Evolutionary conservation across 1,140 invertebrate species (phyloP), one percentile per base, ranked within the genome.

Genomic region (Mesaphorura yosii): DNA sequence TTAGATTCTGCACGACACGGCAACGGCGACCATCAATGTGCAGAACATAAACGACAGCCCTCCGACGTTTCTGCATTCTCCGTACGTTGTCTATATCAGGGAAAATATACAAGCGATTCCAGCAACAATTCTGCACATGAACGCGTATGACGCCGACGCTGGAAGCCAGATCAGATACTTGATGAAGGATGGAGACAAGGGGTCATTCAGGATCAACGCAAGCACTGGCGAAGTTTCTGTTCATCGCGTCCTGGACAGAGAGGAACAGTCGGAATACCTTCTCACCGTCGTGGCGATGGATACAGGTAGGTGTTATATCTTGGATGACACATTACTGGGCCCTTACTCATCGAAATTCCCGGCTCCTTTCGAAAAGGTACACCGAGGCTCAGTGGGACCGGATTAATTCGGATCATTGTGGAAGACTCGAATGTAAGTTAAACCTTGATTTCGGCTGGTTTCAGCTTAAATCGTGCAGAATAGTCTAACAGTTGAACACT

Each of bases 401-500:
- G 88, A 29, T 84, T 82, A 29, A 81, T 98, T 1, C 78, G 77
- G 60, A 80, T 98, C 31, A 73, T 89, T 41, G 88, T 98, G 4
- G 80, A 89, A 68, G 92, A 96, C 67, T 81, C 90, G 27, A 96
- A 96, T n/a, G n/a, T n/a, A n/a, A n/a, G n/a, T n/a, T n/a, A n/a
- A n/a, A n/a, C 68, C n/a, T n/a, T n/a, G n/a, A n/a, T n/a, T n/a
- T n/a, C n/a, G n/a, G n/a, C n/a, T n/a, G n/a, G n/a, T n/a, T n/a
- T n/a, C n/a, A n/a, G n/a, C n/a, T n/a, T n/a, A n/a, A n/a, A n/a
- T n/a, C n/a, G n/a, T n/a, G 78, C 83, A 60, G n/a, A 12, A n/a
- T 12, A 12, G 12, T 37, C 34, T 37, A 41, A 7, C 22, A 41
- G 6, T 12, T 76, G 76, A 58, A 52, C 53, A 28, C 60, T 55